Evolutionary conservation across 2,888 invertebrate genomes (phyloP).

Genomic region (Syrphus vitripennis): DNA sequence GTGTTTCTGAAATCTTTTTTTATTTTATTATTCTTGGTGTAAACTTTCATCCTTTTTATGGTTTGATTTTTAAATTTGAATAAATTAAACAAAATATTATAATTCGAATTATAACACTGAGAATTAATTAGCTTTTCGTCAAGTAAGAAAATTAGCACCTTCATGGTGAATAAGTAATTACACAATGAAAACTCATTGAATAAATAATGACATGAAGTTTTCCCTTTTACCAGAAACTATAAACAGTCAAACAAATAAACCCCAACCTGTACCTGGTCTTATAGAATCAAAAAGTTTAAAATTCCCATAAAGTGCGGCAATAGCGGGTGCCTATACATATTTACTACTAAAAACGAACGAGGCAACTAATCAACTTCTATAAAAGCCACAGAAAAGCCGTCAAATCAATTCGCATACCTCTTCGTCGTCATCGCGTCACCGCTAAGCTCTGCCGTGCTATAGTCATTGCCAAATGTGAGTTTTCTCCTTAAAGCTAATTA

Average conservation of each 20-base stretch:
- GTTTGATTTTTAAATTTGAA: no score
- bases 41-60: no score
- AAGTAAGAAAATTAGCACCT: not conserved
- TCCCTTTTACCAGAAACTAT: not conserved
- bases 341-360: not conserved
- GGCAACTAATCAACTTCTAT: conserved; percentile 36
- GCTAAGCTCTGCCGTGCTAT: not conserved
- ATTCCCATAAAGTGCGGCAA: not conserved
- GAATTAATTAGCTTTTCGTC: not conserved
- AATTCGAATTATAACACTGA: no score
- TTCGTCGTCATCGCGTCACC: not conserved
- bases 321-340: not conserved
- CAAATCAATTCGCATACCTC: conserved; percentile 26
- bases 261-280: not conserved
- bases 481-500: conserved; percentile 49
- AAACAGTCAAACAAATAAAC: not conserved
- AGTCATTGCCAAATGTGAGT: conserved; percentile 23
- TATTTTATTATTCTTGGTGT: no score
- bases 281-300: conserved; percentile 1
- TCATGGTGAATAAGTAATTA: not conserved
- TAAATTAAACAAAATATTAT: not conserved
- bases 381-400: conserved; percentile 45
- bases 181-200: conserved; percentile 4
- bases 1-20: no score
- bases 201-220: not conserved